Percentiles rank a stretch among this genome's conserved stretches.
Evolutionary conservation across 1,140 invertebrate species (phyloP).

Genomic region (Euura lappo): DNA sequence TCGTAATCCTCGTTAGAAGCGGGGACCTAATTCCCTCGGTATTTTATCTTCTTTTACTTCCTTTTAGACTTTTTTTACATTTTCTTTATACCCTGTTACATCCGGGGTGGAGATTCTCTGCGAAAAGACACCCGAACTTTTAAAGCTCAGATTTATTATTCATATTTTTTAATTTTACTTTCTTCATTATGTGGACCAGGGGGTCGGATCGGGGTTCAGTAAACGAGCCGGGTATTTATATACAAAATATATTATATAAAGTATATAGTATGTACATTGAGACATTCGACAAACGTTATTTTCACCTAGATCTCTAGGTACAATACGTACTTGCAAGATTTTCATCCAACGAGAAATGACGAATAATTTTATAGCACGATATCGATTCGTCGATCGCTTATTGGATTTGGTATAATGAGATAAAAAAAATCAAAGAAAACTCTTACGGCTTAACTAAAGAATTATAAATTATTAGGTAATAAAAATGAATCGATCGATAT

Average conservation of each 20-base stretch:
- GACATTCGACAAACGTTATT: constrained; percentile 11
- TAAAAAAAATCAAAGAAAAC: constrained; percentile 28
- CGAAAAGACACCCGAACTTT: background rate
- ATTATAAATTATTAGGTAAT: constrained; percentile 1
- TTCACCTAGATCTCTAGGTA: constrained; percentile 21
- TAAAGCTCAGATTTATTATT: background rate
- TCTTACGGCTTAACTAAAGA: constrained; percentile 37
- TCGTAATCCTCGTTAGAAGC: constrained; percentile 49
- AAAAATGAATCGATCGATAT: constrained; percentile 2
- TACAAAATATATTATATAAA: constrained; percentile 43
- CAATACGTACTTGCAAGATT: constrained; percentile 32
- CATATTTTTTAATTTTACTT: background rate
- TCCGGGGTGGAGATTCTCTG: background rate
- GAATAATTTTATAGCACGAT: background rate
- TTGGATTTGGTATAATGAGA: constrained; percentile 31
- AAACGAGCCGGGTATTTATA: constrained; percentile 34
- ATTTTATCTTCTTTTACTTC: constrained; percentile 3
- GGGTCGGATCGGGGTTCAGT: background rate
- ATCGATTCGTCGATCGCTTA: constrained; percentile 30
- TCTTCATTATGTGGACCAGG: background rate
- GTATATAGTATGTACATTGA: constrained; percentile 44
- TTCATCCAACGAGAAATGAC: constrained; percentile 41
- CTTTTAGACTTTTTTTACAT: background rate
- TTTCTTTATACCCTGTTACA: background rate
- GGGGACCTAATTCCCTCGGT: constrained; percentile 40